phyloP scores from a whole-genome alignment of 2,113 vertebrate species.

The Scortum barcoo region DNA sequence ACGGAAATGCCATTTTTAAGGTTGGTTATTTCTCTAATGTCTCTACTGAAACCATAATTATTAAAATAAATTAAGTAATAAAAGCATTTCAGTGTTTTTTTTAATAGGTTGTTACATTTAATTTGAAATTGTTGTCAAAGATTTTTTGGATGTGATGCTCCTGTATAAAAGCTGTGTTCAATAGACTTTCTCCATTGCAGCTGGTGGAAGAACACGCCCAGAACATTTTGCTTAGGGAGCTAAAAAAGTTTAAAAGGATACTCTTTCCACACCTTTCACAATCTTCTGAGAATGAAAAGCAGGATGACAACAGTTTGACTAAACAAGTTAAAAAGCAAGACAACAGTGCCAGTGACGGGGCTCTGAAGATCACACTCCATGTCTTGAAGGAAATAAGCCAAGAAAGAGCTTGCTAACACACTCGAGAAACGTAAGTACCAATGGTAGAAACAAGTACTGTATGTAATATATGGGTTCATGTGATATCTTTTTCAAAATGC shows the following conservation, averaged over 20 bases:
- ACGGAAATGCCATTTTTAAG: constrained; percentile 24
- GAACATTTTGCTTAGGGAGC: background rate
- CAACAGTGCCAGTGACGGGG: constrained; percentile 12
- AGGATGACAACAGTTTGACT: background rate
- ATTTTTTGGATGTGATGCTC: background rate
- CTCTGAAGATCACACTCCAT: constrained; percentile 20
- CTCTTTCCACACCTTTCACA: constrained; percentile 20
- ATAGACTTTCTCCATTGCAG: background rate
- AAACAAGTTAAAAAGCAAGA: background rate
- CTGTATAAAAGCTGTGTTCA: background rate
- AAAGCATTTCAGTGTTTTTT: too few species aligned
- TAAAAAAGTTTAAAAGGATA: constrained; percentile 10
- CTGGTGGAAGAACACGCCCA: background rate
- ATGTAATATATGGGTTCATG: background rate
- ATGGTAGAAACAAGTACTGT: background rate
- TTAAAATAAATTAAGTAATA: too few species aligned
- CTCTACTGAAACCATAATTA: background rate
- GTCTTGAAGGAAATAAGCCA: constrained; percentile 17
- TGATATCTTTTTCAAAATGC: background rate
- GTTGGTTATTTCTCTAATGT: background rate
- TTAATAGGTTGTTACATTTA: too few species aligned
- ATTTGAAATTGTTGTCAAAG: background rate
- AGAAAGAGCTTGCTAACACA: background rate
- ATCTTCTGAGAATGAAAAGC: background rate
- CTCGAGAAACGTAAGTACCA: constrained; percentile 38